phyloP scores from a whole-genome alignment of 2,797 vertebrate genomes.

The Gymnopithys bicolor region DNA sequence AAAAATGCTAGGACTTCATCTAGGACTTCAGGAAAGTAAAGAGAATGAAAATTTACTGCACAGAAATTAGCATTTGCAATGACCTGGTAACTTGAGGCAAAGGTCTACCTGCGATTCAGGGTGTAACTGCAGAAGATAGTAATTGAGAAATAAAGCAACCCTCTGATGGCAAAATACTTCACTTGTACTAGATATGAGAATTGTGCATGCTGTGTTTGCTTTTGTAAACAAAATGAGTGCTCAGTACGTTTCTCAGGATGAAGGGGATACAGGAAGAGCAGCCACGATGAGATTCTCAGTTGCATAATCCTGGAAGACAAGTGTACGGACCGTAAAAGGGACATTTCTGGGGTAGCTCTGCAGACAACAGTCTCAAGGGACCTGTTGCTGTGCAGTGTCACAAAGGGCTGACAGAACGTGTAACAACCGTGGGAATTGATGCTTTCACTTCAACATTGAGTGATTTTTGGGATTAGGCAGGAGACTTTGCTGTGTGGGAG shows the following conservation, averaged over 20 bases:
- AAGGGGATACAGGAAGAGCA: background rate
- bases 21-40: background rate
- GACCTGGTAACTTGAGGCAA: background rate
- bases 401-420: background rate
- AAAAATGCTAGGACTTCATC: background rate
- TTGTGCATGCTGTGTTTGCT: background rate
- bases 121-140: background rate
- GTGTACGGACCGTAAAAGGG: background rate
- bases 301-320: background rate
- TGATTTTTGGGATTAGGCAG: background rate
- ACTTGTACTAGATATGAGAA: background rate
- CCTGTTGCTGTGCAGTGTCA: background rate
- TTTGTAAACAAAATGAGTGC: background rate
- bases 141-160: background rate
- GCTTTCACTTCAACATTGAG: background rate
- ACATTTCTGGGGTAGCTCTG: background rate
- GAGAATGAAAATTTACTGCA: background rate
- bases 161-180: background rate
- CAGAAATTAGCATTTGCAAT: background rate
- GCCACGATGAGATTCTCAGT: background rate
- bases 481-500: background rate
- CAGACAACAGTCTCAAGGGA: background rate
- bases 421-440: background rate
- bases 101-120: background rate
- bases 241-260: background rate